phyloP scores from a whole-genome alignment of 2,797 vertebrate species.

The Fringilla coelebs region DNA sequence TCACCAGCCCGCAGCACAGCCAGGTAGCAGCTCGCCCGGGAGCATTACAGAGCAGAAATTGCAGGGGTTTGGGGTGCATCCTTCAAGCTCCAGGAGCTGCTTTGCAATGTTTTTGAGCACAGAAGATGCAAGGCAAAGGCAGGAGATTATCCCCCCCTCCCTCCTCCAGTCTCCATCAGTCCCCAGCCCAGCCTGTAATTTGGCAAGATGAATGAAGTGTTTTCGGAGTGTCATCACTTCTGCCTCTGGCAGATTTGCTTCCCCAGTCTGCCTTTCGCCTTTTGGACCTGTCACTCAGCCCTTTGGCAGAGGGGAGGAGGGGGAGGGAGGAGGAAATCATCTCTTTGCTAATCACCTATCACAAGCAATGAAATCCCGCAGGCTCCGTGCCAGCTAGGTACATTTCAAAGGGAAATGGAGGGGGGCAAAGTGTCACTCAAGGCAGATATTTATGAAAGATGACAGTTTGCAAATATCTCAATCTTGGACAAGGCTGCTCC shows the following conservation, averaged over 20 bases:
- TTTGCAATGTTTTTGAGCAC: background rate
- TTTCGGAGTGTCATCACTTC: constrained; percentile 63
- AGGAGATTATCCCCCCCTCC: background rate
- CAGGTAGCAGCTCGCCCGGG: constrained; percentile 17
- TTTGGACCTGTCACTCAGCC: constrained; percentile 70
- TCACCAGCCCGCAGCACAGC: background rate
- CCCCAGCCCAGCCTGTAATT: constrained; percentile 62
- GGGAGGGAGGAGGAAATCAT: constrained; percentile 62
- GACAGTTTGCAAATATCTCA: constrained; percentile 99
- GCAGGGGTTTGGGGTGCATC: background rate
- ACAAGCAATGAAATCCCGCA: constrained; percentile 76
- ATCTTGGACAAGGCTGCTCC: constrained; percentile 87
- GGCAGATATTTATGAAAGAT: constrained; percentile 95
- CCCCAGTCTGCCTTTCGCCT: constrained; percentile 66
- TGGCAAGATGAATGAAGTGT: constrained; percentile 67
- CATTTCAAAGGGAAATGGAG: constrained; percentile 71
- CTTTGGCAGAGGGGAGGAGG: constrained; percentile 50
- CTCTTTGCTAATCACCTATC: constrained; percentile 78
- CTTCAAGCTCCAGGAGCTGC: background rate
- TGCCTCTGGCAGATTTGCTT: constrained; percentile 68
- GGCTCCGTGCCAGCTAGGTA: constrained; percentile 72
- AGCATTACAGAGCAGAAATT: constrained; percentile 10
- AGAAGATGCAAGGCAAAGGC: constrained; percentile 7
- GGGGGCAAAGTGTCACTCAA: constrained; percentile 80
- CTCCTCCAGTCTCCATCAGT: constrained; percentile 27